Evolutionary conservation across 2,888 invertebrate species (phyloP).

Genomic region (Nomada goodeniana): DNA sequence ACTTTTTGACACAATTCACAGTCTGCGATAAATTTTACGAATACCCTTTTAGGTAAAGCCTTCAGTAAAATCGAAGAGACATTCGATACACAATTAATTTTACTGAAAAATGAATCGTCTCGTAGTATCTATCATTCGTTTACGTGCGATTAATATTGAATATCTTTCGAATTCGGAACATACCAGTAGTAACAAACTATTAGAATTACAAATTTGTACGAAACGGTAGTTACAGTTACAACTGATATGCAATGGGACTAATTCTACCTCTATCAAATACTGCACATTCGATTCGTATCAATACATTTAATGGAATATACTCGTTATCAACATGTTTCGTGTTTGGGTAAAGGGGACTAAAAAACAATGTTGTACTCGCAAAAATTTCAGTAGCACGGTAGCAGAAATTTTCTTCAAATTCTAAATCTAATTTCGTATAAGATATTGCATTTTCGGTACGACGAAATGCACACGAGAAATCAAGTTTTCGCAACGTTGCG

Average conservation of each 20-base stretch:
- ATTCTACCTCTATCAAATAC: constrained; percentile 52
- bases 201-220: constrained; percentile 47
- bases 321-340: constrained; percentile 5
- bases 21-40: constrained; percentile 3
- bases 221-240: constrained; percentile 41
- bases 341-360: constrained; percentile 39
- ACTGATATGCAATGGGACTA: constrained; percentile 51
- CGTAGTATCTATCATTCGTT: background rate
- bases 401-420: too few relatives aligned
- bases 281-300: constrained; percentile 32
- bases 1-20: background rate
- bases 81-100: background rate
- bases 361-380: constrained; percentile 14
- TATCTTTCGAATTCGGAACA: constrained; percentile 10
- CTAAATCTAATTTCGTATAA: constrained; percentile 49
- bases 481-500: background rate
- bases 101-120: background rate
- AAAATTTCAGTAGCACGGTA: background rate
- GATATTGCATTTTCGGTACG: constrained; percentile 47
- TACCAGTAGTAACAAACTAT: constrained; percentile 39
- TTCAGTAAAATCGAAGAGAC: background rate
- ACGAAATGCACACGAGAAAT: constrained; percentile 52
- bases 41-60: constrained; percentile 21
- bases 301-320: constrained; percentile 27
- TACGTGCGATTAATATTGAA: background rate